phyloP scores from a whole-genome alignment of 2,888 invertebrate species.

The Cynaeus angustus region DNA sequence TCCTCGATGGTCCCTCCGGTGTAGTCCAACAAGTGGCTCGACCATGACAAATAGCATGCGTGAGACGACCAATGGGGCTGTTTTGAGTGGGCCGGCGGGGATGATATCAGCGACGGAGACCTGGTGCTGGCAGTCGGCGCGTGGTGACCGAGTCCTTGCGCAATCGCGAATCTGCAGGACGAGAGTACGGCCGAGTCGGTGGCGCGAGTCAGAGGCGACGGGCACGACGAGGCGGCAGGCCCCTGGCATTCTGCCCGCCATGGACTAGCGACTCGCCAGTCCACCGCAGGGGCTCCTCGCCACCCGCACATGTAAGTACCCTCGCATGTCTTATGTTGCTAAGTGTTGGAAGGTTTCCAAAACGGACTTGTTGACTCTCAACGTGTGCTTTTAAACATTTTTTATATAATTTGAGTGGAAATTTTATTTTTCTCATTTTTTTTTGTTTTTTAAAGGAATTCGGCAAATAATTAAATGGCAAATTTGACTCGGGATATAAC shows the following conservation, averaged over 20 bases:
- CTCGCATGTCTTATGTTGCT: conserved; percentile 39
- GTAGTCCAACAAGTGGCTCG: conserved; percentile 63
- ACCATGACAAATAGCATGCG: conserved; percentile 65
- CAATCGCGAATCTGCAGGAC: conserved; percentile 63
- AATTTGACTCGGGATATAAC: too few species aligned
- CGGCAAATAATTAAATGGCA: too few species aligned
- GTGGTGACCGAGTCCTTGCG: conserved; percentile 66
- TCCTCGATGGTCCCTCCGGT: conserved; percentile 20
- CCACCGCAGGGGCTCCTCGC: conserved; percentile 66
- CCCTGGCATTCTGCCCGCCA: conserved; percentile 66
- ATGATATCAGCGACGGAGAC: conserved; percentile 64
- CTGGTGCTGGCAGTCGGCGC: conserved; percentile 65
- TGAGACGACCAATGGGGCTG: conserved; percentile 65
- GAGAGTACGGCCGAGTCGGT: conserved; percentile 58
- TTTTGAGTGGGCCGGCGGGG: conserved; percentile 66
- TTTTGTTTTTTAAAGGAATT: too few species aligned
- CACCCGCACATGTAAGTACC: conserved; percentile 65
- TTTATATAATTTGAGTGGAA: neutral
- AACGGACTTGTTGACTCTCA: conserved; percentile 35
- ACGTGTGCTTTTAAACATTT: neutral
- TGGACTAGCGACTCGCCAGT: conserved; percentile 65
- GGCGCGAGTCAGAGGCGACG: conserved; percentile 69
- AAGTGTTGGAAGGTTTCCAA: neutral
- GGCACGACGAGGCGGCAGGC: conserved; percentile 70
- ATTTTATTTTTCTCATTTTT: neutral